These are phyloP conservation scores for Nasonia longicornis DNA, from an alignment of 1,140 invertebrate species.

Conservation along the genomic window DNA sequence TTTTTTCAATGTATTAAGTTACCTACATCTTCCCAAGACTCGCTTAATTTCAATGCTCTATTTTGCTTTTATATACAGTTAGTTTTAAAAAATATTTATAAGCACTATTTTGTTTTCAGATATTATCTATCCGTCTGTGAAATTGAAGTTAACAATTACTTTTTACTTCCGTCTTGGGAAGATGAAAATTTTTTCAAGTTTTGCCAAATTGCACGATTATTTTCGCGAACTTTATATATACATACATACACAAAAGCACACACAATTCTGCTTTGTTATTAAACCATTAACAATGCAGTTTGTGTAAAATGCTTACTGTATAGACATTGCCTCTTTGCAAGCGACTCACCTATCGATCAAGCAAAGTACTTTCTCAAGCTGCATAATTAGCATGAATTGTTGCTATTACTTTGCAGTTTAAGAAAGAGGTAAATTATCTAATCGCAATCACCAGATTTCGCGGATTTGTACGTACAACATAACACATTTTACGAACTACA, in stretches of 20 bases:
- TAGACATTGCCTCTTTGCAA: not conserved
- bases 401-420: constrained; percentile 32
- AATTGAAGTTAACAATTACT: constrained; percentile 10
- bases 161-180: constrained; percentile 20
- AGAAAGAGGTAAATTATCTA: constrained; percentile 40
- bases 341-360: not conserved
- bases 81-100: constrained; percentile 36
- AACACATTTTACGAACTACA: not conserved
- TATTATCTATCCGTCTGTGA: constrained; percentile 7
- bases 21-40: constrained; percentile 32
- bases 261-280: constrained; percentile 29
- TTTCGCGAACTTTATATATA: constrained; percentile 29
- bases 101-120: constrained; percentile 23
- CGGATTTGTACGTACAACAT: not conserved
- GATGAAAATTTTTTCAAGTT: constrained; percentile 27
- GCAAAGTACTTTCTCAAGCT: constrained; percentile 17
- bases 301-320: constrained; percentile 31
- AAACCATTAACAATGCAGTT: constrained; percentile 28
- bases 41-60: constrained; percentile 8
- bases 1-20: constrained; percentile 14
- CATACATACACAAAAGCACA: constrained; percentile 41
- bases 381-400: constrained; percentile 24
- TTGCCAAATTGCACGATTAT: constrained; percentile 39
- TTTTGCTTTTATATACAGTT: constrained; percentile 34
- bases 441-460: constrained; percentile 31